A percentile compares a stretch with the other conserved stretches of the same genome.
phyloP scores from a whole-genome alignment of 2,113 vertebrate genomes.

The Callaeas wilsoni region DNA sequence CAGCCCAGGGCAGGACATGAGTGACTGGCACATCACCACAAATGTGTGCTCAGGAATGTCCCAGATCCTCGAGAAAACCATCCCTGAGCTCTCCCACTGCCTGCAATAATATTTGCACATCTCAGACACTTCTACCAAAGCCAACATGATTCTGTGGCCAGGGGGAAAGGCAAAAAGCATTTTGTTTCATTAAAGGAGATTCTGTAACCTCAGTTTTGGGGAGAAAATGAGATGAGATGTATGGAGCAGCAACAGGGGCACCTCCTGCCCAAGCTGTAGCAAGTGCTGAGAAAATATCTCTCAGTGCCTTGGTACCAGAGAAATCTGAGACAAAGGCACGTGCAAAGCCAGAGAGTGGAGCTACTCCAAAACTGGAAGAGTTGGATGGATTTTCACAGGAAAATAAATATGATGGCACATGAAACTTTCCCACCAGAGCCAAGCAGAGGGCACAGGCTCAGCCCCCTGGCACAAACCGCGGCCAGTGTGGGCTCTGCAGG shows the following conservation, averaged over 20 bases:
- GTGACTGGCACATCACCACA: neutral
- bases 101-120: neutral
- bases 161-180: neutral
- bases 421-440: neutral
- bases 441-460: neutral
- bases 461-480: rapidly evolving
- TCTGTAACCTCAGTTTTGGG: neutral
- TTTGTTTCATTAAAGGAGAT: neutral
- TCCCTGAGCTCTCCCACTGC: neutral
- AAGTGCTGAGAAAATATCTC: neutral
- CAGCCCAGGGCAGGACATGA: neutral
- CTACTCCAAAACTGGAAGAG: neutral
- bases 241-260: neutral
- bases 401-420: neutral
- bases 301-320: neutral
- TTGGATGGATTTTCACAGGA: neutral
- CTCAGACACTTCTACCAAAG: neutral
- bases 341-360: neutral
- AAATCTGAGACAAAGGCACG: neutral
- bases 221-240: neutral
- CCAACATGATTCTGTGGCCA: rapidly evolving
- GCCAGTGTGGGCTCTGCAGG: neutral
- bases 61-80: neutral
- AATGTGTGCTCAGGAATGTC: neutral
- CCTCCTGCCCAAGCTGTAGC: neutral